Evolutionary conservation across 2,888 invertebrate species (phyloP).

Genomic region (Zaprionus obscuricornis): DNA sequence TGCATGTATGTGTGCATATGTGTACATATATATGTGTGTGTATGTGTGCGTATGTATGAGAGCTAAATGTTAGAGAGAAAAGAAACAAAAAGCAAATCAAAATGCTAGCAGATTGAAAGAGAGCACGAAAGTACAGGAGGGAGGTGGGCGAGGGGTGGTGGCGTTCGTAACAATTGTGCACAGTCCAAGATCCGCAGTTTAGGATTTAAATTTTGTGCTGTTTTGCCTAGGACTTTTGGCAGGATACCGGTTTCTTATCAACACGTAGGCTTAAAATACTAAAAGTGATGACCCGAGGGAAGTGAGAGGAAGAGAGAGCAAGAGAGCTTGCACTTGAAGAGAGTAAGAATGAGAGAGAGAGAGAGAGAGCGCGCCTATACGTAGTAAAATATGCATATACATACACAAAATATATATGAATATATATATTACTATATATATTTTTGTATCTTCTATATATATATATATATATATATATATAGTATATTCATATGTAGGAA

Average conservation of each 20-base stretch:
- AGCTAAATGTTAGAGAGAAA: not conserved
- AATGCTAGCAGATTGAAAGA: not conserved
- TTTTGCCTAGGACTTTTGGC: slow-evolving; percentile 43
- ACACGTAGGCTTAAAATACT: slow-evolving; percentile 1
- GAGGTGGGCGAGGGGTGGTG: not conserved
- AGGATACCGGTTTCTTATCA: slow-evolving; percentile 66
- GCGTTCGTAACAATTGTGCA: not conserved
- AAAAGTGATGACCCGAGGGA: not conserved
- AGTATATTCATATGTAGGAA: no score
- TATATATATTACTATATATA: no score
- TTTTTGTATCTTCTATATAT: no score
- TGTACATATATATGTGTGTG: not conserved
- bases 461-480: no score
- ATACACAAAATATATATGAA: no score
- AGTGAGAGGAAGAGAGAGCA: slow-evolving; percentile 10
- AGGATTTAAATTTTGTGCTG: slow-evolving; percentile 8
- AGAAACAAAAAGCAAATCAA: not conserved
- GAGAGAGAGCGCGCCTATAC: not conserved
- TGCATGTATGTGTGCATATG: not conserved
- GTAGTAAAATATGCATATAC: no score
- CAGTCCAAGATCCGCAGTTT: slow-evolving; percentile 35
- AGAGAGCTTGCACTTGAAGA: no score
- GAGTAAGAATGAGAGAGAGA: not conserved
- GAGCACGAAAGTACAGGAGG: no score
- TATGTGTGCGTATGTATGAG: no score